A percentile compares a stretch with the other conserved stretches of the same genome.
Conservation (phyloP, 1,140 invertebrate species). For the Pollicipes pollicipes region DNA sequence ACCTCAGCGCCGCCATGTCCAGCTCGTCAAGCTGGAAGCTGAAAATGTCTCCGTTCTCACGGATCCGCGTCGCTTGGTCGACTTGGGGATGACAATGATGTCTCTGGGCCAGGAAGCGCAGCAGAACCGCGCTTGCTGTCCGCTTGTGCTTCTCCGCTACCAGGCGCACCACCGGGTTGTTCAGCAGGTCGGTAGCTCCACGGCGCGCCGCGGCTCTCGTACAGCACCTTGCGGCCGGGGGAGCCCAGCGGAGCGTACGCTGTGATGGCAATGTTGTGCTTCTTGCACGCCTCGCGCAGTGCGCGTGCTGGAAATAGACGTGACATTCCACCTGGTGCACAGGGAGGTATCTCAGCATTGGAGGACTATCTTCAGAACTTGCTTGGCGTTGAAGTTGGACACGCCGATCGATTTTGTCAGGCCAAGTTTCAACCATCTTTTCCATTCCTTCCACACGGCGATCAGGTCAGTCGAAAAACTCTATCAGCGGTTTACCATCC, state of each 20-base stretch:
- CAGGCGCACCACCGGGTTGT: conserved; percentile 15
- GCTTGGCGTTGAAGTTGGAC: background rate
- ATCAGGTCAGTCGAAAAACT: background rate
- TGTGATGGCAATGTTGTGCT: background rate
- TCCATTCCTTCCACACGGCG: background rate
- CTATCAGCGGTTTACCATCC: background rate
- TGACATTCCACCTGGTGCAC: background rate
- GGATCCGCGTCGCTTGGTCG: too few relatives aligned
- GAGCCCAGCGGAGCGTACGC: background rate
- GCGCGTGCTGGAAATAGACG: background rate
- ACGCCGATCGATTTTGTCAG: background rate
- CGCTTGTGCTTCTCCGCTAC: conserved; percentile 22
- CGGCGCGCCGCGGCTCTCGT: background rate
- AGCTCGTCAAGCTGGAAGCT: too few relatives aligned
- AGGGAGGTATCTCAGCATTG: background rate
- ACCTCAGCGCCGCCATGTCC: too few relatives aligned
- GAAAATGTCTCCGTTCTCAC: too few relatives aligned
- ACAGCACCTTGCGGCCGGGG: conserved; percentile 8
- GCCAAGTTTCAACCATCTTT: background rate
- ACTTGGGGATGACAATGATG: conserved; percentile 25
- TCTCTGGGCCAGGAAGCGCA: conserved; percentile 25
- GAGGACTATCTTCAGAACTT: background rate
- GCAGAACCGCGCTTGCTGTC: conserved; percentile 25
- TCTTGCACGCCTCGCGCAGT: background rate
- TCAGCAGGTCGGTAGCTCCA: background rate